A percentile compares a stretch with the other conserved stretches of the same genome.
Conservation (phyloP, 1,140 invertebrate species). For the Drosophila malerkotliana region DNA sequence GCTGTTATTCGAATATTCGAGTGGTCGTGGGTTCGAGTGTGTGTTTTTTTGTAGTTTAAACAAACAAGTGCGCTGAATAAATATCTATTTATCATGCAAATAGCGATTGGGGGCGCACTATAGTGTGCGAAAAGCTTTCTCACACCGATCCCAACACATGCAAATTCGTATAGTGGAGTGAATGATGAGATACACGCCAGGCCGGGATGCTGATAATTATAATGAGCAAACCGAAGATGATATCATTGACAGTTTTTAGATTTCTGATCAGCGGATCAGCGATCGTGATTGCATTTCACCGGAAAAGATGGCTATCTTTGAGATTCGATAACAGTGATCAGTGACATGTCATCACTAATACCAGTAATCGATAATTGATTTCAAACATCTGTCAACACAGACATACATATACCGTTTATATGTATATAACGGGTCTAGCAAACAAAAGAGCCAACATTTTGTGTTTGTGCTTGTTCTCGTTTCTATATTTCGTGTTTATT, state of each 20-base stretch:
- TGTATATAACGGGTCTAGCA: not conserved
- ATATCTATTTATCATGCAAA: slow-evolving; percentile 38
- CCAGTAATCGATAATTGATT: slow-evolving; percentile 33
- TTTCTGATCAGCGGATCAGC: not conserved
- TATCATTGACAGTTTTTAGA: slow-evolving; percentile 45
- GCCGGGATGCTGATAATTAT: slow-evolving; percentile 39
- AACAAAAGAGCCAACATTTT: slow-evolving; percentile 26
- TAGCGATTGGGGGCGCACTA: slow-evolving; percentile 5
- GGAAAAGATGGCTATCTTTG: no score
- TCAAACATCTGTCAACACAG: slow-evolving; percentile 4
- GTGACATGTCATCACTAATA: not conserved
- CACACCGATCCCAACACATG: slow-evolving; percentile 4
- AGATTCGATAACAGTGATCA: slow-evolving; percentile 25
- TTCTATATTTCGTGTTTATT: slow-evolving; percentile 25
- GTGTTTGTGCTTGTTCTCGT: slow-evolving; percentile 41
- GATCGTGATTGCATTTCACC: not conserved
- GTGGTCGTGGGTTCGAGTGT: not conserved
- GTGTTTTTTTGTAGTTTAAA: slow-evolving; percentile 29
- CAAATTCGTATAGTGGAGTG: not conserved
- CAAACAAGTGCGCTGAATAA: slow-evolving; percentile 37
- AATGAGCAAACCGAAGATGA: slow-evolving; percentile 23
- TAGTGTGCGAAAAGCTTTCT: slow-evolving; percentile 36
- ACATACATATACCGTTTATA: not conserved
- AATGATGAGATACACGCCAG: slow-evolving; percentile 14
- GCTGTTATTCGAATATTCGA: not conserved